Percentiles rank a stretch among this genome's conserved stretches.
Conservation (phyloP, 2,888 invertebrate species). For the Melinaea menophilus region DNA sequence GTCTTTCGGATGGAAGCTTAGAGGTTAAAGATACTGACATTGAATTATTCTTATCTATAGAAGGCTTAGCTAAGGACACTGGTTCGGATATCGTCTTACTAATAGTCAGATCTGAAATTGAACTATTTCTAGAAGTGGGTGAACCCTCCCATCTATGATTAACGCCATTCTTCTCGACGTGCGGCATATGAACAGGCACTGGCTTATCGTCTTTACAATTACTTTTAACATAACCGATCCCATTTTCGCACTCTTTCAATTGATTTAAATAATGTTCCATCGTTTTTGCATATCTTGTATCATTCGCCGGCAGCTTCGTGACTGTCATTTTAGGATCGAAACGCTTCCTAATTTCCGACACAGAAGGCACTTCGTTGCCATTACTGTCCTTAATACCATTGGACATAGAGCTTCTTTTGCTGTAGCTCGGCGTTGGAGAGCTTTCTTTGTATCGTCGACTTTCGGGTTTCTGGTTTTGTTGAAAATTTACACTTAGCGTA, state of each 20-base stretch:
- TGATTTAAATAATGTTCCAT: slow-evolving; percentile 66
- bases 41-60: slow-evolving; percentile 48
- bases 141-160: slow-evolving; percentile 58
- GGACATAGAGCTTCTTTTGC: slow-evolving; percentile 58
- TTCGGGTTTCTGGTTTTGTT: slow-evolving; percentile 66
- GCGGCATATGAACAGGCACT: slow-evolving; percentile 69
- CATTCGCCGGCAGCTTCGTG: slow-evolving; percentile 68
- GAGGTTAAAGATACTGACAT: slow-evolving; percentile 62
- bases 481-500: slow-evolving; percentile 55
- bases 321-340: slow-evolving; percentile 76
- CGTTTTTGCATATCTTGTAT: slow-evolving; percentile 54
- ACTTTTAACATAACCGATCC: slow-evolving; percentile 59
- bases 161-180: slow-evolving; percentile 61
- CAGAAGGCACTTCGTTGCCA: slow-evolving; percentile 77
- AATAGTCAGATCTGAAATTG: slow-evolving; percentile 66
- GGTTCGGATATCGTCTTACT: slow-evolving; percentile 72
- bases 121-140: slow-evolving; percentile 59
- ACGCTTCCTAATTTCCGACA: slow-evolving; percentile 78
- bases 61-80: slow-evolving; percentile 57
- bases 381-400: slow-evolving; percentile 77
- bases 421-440: slow-evolving; percentile 59
- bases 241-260: slow-evolving; percentile 66
- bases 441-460: slow-evolving; percentile 67
- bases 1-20: slow-evolving; percentile 62
- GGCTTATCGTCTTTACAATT: slow-evolving; percentile 63